Base-by-base conservation (phyloP, 1,140 invertebrate genomes). In the Hetaerina americana region DNA sequence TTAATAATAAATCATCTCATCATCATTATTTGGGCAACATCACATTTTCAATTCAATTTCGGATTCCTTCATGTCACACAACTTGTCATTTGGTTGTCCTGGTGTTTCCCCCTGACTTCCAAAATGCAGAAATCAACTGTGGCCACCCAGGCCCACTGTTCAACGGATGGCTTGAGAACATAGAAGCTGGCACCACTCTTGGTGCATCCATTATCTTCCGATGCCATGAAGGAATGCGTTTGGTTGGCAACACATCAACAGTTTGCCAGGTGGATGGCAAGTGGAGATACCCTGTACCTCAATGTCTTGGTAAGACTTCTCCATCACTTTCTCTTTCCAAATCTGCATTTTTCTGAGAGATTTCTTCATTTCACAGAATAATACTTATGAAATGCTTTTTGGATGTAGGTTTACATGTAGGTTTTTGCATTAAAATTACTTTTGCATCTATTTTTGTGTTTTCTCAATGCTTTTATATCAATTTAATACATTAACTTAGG, bases 141-240 rank as follows among this genome's bases (percentile, higher is more conserved):
- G 93, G 94, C 0, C 88, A 90, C 75, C 94, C 95, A 0, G 94
- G 94, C 5, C 85, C 89, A 25, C 84, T 98, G 0, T 93, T 92
- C 84, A 98, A 98, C 79, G 96, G 96, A 6, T 98, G 95, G 90
- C 85, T 98, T 71, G 94, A 98, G 80, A 96, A 96, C 76, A 92
- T 93, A 69, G 92, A 94, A 75, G 86, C 88, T 15, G 93, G 93
- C 25, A 96, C 94, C 5, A 92, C 89, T 0, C 85, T 96, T 26
- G 95, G 95, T 0, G 90, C 94, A 0, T 94, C 92, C 49, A 90
- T 97, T 71, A 95, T 96, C 76, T 98, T 96, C 81, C 87, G 94
- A 24, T 99, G 97, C 80, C 90, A 93, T 77, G 92, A 95, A 71
- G 90, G 92, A 73, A 98, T 97, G 92, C 90, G 90, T 74, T 89